Percentiles rank a stretch among this genome's conserved stretches.
Conservation (phyloP, 2,888 invertebrate genomes). For the Netelia fuscicornis region DNA sequence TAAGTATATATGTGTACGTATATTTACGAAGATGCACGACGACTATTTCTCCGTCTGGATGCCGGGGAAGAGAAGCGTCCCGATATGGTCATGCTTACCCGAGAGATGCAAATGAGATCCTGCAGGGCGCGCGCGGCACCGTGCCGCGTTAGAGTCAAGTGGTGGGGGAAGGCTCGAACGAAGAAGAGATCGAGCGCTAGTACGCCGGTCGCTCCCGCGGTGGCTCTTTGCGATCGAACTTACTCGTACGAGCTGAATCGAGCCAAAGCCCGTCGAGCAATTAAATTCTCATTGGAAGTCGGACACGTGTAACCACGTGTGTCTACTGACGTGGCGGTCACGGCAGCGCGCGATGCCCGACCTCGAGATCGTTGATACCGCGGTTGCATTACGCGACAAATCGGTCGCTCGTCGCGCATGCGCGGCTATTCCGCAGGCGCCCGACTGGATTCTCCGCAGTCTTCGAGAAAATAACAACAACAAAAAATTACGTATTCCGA, state of each 20-base stretch:
- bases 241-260: constrained; percentile 57
- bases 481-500: neutral
- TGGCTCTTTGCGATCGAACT: constrained; percentile 42
- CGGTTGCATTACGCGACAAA: constrained; percentile 81
- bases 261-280: constrained; percentile 73
- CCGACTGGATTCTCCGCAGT: constrained; percentile 36
- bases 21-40: neutral
- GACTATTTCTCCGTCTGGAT: constrained; percentile 37
- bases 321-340: constrained; percentile 79
- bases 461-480: neutral
- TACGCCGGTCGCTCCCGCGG: constrained; percentile 40
- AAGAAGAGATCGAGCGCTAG: constrained; percentile 18
- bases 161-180: constrained; percentile 4
- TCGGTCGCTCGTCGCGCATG: constrained; percentile 65
- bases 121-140: constrained; percentile 52
- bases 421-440: neutral
- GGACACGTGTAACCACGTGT: constrained; percentile 80
- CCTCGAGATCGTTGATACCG: constrained; percentile 82
- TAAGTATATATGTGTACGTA: constrained; percentile 22
- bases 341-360: constrained; percentile 73
- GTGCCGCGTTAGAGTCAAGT: constrained; percentile 41
- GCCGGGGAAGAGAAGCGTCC: constrained; percentile 73
- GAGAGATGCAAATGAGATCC: constrained; percentile 77
- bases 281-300: constrained; percentile 80
- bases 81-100: constrained; percentile 78